phyloP scores from a whole-genome alignment of 2,113 vertebrate species.

The Myodes glareolus region DNA sequence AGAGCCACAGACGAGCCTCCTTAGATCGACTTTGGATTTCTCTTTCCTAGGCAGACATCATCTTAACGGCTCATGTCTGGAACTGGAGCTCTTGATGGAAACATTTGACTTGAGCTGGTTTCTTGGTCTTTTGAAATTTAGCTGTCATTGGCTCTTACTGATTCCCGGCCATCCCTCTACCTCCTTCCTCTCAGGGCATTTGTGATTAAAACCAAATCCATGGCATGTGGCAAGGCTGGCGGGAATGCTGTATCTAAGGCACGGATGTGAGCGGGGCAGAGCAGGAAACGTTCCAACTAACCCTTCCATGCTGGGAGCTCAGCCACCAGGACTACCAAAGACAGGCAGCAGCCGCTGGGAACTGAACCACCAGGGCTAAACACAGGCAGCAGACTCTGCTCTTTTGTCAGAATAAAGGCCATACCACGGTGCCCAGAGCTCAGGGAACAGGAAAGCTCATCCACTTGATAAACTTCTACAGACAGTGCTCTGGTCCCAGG shows the following conservation, averaged over 20 bases:
- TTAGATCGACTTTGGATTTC: not conserved
- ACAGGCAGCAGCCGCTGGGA: not conserved
- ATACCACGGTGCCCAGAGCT: not conserved
- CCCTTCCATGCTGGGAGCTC: not conserved
- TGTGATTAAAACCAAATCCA: conserved; percentile 28
- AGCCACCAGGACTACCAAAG: not conserved
- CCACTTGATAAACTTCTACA: not conserved
- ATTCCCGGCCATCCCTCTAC: not conserved
- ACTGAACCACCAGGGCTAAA: not conserved
- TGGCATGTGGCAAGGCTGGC: not conserved
- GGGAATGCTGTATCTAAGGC: conserved; percentile 6
- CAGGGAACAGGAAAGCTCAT: not conserved
- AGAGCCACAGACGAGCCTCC: not conserved
- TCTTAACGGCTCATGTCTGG: conserved; percentile 72
- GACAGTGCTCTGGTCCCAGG: not conserved
- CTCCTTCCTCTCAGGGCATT: not conserved
- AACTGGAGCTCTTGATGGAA: conserved; percentile 76
- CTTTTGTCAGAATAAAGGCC: not conserved
- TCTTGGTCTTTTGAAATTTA: conserved; percentile 54
- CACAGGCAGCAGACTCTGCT: not conserved
- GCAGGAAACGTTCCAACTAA: conserved; percentile 37
- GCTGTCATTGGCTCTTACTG: not conserved
- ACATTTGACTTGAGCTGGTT: conserved; percentile 77
- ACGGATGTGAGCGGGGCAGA: conserved; percentile 20
- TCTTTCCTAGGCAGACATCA: conserved; percentile 76